A percentile compares a stretch with the other conserved stretches of the same genome.
phyloP scores from a whole-genome alignment of 2,888 invertebrate genomes.

The Diaprepes abbreviatus region DNA sequence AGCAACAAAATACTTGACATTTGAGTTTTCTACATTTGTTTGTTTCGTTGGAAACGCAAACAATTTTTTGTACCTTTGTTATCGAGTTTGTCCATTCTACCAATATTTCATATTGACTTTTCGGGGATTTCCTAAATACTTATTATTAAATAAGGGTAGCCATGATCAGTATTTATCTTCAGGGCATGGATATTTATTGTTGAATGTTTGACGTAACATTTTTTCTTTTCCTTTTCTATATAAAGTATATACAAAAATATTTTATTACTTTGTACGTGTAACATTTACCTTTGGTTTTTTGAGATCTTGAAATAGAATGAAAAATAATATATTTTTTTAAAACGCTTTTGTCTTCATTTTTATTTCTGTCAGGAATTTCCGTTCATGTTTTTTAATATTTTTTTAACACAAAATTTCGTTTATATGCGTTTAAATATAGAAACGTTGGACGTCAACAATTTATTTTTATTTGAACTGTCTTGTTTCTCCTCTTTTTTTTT shows the following conservation, averaged over 20 bases:
- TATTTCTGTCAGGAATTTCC: too few relatives aligned
- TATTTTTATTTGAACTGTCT: too few relatives aligned
- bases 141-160: conserved; percentile 4
- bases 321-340: too few relatives aligned
- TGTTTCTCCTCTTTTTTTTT: too few relatives aligned
- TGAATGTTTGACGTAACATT: background rate
- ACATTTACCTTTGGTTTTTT: too few relatives aligned
- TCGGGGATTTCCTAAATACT: conserved; percentile 3
- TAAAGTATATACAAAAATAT: background rate
- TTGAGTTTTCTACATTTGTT: conserved; percentile 7
- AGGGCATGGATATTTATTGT: background rate
- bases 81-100: conserved; percentile 2
- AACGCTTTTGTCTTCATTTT: too few relatives aligned
- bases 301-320: too few relatives aligned
- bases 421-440: too few relatives aligned
- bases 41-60: background rate
- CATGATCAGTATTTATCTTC: background rate
- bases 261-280: too few relatives aligned
- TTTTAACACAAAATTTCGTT: too few relatives aligned
- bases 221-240: background rate
- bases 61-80: conserved; percentile 3
- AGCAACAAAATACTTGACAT: conserved; percentile 10
- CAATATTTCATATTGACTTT: conserved; percentile 3
- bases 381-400: too few relatives aligned
- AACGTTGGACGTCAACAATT: too few relatives aligned